Conservation (phyloP, 2,888 invertebrate species). For the Limenitis camilla region DNA sequence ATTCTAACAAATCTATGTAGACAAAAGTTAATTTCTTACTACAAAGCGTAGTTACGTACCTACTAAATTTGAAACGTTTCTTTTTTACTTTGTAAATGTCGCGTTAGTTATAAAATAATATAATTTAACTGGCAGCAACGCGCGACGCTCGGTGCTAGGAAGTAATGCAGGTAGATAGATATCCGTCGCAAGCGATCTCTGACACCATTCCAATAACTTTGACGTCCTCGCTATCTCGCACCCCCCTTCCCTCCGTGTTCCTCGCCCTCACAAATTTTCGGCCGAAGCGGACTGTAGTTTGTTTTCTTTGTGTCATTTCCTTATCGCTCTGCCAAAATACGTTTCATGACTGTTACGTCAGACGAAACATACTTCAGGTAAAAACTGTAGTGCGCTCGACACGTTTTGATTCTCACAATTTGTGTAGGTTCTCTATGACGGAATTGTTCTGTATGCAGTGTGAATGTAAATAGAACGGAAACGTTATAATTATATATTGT, state of each 20-base stretch:
- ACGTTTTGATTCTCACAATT: constrained; percentile 45
- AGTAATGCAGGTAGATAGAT: constrained; percentile 51
- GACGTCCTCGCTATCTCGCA: constrained; percentile 40
- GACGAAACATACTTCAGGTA: constrained; percentile 68
- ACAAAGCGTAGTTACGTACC: too few species aligned
- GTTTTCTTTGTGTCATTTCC: constrained; percentile 74
- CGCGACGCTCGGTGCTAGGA: constrained; percentile 31
- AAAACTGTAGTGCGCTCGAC: constrained; percentile 44
- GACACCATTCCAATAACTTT: constrained; percentile 68
- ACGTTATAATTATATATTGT: constrained; percentile 23
- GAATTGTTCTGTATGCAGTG: constrained; percentile 9
- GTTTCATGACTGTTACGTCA: constrained; percentile 71
- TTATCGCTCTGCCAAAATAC: constrained; percentile 74
- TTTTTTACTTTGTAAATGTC: constrained; percentile 17
- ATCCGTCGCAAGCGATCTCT: constrained; percentile 56
- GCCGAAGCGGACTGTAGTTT: constrained; percentile 65
- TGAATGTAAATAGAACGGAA: constrained; percentile 21
- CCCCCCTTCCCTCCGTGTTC: constrained; percentile 27
- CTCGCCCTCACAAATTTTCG: constrained; percentile 61
- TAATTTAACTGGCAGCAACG: constrained; percentile 29
- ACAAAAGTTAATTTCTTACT: too few species aligned
- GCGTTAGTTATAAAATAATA: constrained; percentile 25
- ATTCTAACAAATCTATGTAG: constrained; percentile 6
- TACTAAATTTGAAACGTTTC: constrained; percentile 9
- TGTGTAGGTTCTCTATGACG: constrained; percentile 16